Evolutionary conservation across 1,140 invertebrate genomes (phyloP), one percentile per base, ranked within the genome.

Genomic region (Dendroctonus valens): DNA sequence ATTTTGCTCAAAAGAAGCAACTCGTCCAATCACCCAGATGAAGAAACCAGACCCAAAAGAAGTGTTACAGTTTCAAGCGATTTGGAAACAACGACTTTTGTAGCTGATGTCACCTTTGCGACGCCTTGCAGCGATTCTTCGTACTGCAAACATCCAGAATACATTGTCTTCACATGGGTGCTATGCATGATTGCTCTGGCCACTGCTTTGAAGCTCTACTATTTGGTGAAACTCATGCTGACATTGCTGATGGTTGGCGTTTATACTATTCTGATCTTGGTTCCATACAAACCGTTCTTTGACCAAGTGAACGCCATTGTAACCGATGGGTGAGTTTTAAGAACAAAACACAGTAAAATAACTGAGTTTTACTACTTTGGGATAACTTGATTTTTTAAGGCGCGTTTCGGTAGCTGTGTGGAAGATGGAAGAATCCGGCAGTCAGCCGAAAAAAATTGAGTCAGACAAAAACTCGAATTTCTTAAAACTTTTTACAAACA

Each of bases 111-210:
- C 1, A 26, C 26, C 26, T 26, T 26, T 26, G 26, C 26, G 26
- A 3, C 1, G 26, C 26, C 26, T 26, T 26, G 26, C 9, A 38
- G 50, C 48, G 7, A 40, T 8, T 7, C 5, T 41, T 7, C 44
- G 3, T 26, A 44, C 40, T 71, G 70, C 38, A 64, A 57, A 38
- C 83, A 87, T 67, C 91, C 91, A 0, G 92, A 97, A 77, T 97
- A 96, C 75, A 88, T 96, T 7, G 90, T 96, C 2, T 94, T 94
- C 78, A 94, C 92, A 0, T 97, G 94, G 92, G 89, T 97, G 26
- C 80, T 97, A n/a, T 94, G 92, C 65, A 83, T 97, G 42, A 89
- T 97, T 0, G 91, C 93, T 0, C 81, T 95, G 60, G 93, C 93
- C 2, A 92, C 94, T 0, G 94, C 95, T n/a, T 79, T 98, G 7